phyloP scores from a whole-genome alignment of 2,113 vertebrate genomes.

The Mus spicilegus region DNA sequence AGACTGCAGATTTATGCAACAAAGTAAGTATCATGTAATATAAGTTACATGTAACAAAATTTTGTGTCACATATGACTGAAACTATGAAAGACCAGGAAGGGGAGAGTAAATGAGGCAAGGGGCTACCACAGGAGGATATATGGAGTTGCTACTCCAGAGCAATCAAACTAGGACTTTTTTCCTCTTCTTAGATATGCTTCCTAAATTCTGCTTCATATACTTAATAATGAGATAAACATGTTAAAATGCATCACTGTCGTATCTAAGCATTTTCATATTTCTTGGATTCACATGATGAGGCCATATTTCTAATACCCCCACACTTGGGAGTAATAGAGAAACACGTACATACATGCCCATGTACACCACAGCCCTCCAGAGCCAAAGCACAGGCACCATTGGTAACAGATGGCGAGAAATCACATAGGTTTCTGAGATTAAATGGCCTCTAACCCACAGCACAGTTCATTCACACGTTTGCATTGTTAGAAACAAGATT shows the following conservation, averaged over 20 bases:
- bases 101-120: neutral
- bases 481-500: slow-evolving; percentile 46
- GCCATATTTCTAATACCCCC: neutral
- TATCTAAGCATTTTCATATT: neutral
- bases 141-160: neutral
- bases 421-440: neutral
- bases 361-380: neutral
- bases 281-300: neutral
- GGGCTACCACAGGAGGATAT: neutral
- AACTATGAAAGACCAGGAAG: neutral
- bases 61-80: neutral
- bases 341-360: too few relatives aligned
- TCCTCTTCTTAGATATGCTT: neutral
- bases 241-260: neutral
- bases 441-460: neutral
- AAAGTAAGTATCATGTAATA: neutral
- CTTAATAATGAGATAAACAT: neutral
- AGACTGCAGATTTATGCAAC: neutral
- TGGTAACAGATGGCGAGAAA: neutral
- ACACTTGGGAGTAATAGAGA: neutral
- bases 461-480: neutral
- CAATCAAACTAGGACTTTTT: neutral
- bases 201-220: neutral
- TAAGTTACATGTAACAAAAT: neutral
- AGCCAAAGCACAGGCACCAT: neutral